phyloP scores from a whole-genome alignment of 1,140 invertebrate genomes.

The Steinernema khuongi region DNA sequence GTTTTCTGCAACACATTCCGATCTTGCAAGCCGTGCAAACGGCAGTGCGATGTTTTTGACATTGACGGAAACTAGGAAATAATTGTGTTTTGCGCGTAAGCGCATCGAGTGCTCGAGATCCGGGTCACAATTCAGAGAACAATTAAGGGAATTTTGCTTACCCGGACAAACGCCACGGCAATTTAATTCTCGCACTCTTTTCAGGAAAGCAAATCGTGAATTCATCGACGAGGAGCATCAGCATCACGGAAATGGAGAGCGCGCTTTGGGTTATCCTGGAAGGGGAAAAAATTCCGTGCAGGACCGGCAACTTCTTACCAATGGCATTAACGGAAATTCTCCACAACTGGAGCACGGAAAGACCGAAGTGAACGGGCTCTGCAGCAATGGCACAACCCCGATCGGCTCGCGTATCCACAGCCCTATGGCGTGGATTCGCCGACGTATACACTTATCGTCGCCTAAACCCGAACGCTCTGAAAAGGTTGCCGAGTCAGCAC shows the following conservation, averaged over 20 bases:
- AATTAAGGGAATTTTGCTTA: too few species aligned
- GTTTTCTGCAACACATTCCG: too few species aligned
- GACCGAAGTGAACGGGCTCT: background rate
- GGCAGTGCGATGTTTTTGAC: too few species aligned
- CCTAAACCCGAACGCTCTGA: background rate
- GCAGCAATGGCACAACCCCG: background rate
- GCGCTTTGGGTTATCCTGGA: background rate
- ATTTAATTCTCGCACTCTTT: too few species aligned
- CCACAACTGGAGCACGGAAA: background rate
- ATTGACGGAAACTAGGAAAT: too few species aligned
- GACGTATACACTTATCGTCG: background rate
- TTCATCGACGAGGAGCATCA: slow-evolving; percentile 16
- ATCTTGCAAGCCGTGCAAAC: too few species aligned
- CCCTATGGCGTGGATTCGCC: background rate
- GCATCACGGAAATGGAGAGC: background rate
- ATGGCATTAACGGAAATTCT: background rate
- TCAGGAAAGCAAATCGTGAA: slow-evolving; percentile 13
- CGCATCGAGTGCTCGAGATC: too few species aligned
- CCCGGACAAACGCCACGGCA: too few species aligned
- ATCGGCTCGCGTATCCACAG: background rate
- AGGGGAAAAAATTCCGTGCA: background rate
- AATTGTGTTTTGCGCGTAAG: too few species aligned
- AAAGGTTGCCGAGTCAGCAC: background rate
- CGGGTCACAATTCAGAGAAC: too few species aligned
- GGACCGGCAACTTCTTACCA: background rate